phyloP scores from a whole-genome alignment of 1,140 invertebrate genomes.

The Philaenus spumarius region DNA sequence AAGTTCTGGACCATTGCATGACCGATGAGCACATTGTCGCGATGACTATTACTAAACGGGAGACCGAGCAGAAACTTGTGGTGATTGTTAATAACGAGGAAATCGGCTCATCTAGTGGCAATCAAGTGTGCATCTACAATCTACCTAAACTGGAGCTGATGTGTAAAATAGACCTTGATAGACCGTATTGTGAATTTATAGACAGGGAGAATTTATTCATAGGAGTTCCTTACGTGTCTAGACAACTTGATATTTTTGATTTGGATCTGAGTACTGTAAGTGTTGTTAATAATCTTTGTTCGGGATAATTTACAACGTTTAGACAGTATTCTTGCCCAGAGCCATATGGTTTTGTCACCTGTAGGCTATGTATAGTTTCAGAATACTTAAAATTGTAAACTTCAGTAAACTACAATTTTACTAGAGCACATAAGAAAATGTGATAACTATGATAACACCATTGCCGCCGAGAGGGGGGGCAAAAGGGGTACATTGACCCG shows the following conservation, averaged over 20 bases:
- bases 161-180: not conserved
- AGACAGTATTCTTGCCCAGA: too few species aligned
- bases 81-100: not conserved
- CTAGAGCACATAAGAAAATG: too few species aligned
- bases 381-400: too few species aligned
- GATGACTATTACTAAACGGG: not conserved
- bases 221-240: not conserved
- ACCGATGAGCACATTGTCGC: not conserved
- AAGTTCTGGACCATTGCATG: slow-evolving; percentile 1
- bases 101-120: not conserved
- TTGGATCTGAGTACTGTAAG: too few species aligned
- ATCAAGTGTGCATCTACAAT: not conserved
- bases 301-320: too few species aligned
- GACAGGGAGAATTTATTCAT: not conserved
- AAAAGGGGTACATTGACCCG: too few species aligned
- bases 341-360: too few species aligned
- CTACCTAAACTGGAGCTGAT: not conserved
- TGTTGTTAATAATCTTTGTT: too few species aligned
- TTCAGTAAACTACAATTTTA: too few species aligned
- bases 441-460: too few species aligned
- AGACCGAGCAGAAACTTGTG: not conserved
- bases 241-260: not conserved
- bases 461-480: too few species aligned
- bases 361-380: too few species aligned
- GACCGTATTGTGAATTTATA: not conserved